Base-by-base conservation (phyloP, 2,888 invertebrate species). In the Glaucopsyche alexis region DNA sequence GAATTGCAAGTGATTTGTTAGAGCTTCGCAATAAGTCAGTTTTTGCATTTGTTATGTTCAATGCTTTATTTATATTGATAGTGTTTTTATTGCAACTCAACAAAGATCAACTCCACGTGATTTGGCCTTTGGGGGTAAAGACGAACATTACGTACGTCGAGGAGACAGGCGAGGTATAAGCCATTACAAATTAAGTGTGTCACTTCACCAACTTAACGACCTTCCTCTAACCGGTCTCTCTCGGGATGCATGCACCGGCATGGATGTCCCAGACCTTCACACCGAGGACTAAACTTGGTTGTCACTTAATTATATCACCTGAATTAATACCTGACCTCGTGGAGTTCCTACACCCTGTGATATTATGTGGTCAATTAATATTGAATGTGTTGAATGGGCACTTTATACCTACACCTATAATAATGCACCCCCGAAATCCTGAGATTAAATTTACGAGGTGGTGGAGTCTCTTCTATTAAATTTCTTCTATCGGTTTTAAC, bases 31-130 rank as follows among this genome's bases (percentile, higher is more conserved):
- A 99, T 95, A 98, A 98, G 93, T 97, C 98, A 85, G 98, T 98
- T 86, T 98, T 98, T 93, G 98, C 97, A 88, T 99, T 99, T 96
- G 97, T 99, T 94, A 99, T 99, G 99, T 97, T 99, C 95, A 99
- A 99, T 96, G 98, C 99, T 92, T 96, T 99, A 88, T 99, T 99
- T 96, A 98, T 99, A 90, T 96, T 99, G 94, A 97, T 99, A 94
- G 98, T 99, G 87, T 98, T 99, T 94, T 96, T 99, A 93, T 96
- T 99, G 90, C 99, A 99, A 96, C 95, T 99, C 93, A 98, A 99
- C 95, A 99, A 99, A 96, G 98, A 98, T 94, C 97, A 97, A 94
- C 96, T 99, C 90, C 98, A 99, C 94, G 96, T 99, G 94, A 95
- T 98, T 94, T 99, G 99, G 99, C 99, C 98, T 88, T 95, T 98